Conservation (phyloP, 2,113 vertebrate genomes). For the Paratilapia polleni region DNA sequence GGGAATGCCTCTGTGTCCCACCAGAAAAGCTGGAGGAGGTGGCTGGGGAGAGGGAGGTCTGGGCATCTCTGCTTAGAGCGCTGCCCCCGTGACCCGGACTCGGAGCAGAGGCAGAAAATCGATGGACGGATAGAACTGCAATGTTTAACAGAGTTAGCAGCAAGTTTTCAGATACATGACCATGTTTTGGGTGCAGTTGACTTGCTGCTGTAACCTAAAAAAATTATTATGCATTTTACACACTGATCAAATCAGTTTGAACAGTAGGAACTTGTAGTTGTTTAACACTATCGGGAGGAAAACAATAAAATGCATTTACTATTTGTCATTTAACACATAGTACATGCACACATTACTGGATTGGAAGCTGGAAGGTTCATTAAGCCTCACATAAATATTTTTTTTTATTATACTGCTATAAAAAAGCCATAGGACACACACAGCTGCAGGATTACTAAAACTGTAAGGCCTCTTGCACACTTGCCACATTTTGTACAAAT, state of each 20-base stretch:
- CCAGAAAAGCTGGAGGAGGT: neutral
- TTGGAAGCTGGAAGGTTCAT: neutral
- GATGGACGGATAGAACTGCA: neutral
- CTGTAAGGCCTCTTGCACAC: neutral
- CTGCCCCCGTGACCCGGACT: neutral
- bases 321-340: too few species aligned
- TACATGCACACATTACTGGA: too few species aligned
- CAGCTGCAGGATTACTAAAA: slow-evolving; percentile 11
- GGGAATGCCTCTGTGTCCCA: neutral
- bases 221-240: too few species aligned
- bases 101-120: neutral
- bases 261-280: too few species aligned
- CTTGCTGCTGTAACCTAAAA: too few species aligned
- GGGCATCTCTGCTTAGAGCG: neutral
- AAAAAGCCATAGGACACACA: neutral
- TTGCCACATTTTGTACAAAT: neutral
- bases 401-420: neutral
- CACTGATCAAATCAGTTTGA: too few species aligned
- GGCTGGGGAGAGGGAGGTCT: neutral
- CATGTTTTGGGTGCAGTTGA: too few species aligned
- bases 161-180: neutral
- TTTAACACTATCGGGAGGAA: too few species aligned
- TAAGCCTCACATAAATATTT: neutral
- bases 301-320: too few species aligned
- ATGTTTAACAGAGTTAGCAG: neutral